Conservation (phyloP, 1,140 invertebrate genomes). For the Cataglyphis hispanica region DNA sequence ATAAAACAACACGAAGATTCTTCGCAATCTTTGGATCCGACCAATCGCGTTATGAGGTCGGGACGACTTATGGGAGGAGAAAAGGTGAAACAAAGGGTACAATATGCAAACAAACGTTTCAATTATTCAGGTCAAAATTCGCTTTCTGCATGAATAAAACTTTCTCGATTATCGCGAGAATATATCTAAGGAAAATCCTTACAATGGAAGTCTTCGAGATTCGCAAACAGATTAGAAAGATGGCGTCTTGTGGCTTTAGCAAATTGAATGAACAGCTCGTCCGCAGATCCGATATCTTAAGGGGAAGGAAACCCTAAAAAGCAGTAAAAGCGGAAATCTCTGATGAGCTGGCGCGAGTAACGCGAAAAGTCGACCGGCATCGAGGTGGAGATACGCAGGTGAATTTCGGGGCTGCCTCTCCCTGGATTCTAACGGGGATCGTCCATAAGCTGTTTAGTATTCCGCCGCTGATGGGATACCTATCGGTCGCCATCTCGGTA, state of each 20-base stretch:
- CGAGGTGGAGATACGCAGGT: slow-evolving; percentile 65
- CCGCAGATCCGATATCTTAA: slow-evolving; percentile 38
- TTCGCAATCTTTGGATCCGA: slow-evolving; percentile 61
- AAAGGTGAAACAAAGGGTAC: slow-evolving; percentile 52
- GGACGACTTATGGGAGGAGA: slow-evolving; percentile 55
- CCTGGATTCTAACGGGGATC: slow-evolving; percentile 65
- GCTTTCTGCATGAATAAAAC: not conserved
- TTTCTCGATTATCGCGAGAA: slow-evolving; percentile 10
- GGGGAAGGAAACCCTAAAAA: slow-evolving; percentile 21
- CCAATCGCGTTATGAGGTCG: slow-evolving; percentile 20
- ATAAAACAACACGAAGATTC: slow-evolving; percentile 13
- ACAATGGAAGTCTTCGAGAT: slow-evolving; percentile 25
- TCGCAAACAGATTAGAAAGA: slow-evolving; percentile 52
- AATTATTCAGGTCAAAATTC: slow-evolving; percentile 67
- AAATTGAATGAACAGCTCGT: slow-evolving; percentile 19
- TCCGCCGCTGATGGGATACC: slow-evolving; percentile 78
- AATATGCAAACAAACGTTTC: slow-evolving; percentile 74
- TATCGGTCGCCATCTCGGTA: slow-evolving; percentile 83
- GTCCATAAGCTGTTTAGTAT: slow-evolving; percentile 80
- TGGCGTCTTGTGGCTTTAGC: not conserved
- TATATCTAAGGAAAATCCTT: not conserved
- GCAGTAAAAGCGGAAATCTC: slow-evolving; percentile 55
- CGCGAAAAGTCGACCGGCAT: slow-evolving; percentile 75
- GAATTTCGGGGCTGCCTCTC: slow-evolving; percentile 26
- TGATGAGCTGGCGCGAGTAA: slow-evolving; percentile 41